A percentile compares a stretch with the other conserved stretches of the same genome.
phyloP scores from a whole-genome alignment of 1,140 invertebrate genomes.

The Physella acuta region DNA sequence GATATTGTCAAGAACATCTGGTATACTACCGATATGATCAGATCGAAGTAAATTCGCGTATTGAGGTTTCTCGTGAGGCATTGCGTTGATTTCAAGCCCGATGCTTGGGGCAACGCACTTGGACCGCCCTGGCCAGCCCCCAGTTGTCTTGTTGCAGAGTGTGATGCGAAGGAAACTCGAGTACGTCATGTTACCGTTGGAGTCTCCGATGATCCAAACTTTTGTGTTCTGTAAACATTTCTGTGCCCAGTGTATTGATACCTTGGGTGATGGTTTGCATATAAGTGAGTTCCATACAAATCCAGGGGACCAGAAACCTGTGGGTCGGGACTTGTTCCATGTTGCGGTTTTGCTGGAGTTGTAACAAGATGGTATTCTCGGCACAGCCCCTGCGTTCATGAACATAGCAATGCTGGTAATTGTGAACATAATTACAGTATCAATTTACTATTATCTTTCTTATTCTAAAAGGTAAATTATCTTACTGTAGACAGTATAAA shows the following conservation, averaged over 20 bases:
- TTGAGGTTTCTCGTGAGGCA: background rate
- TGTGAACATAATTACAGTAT: no score
- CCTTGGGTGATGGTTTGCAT: background rate
- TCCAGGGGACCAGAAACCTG: background rate
- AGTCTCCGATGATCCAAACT: constrained; percentile 11
- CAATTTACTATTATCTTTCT: no score
- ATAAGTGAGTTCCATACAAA: background rate
- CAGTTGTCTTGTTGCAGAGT: no score
- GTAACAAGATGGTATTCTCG: no score
- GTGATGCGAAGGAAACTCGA: background rate
- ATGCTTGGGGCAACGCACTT: background rate
- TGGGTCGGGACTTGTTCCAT: constrained; percentile 3
- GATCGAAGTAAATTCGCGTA: background rate
- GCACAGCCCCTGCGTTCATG: no score
- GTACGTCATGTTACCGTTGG: background rate
- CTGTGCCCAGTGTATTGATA: background rate
- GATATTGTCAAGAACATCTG: background rate
- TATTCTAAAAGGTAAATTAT: no score
- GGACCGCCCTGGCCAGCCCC: background rate
- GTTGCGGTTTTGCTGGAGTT: background rate
- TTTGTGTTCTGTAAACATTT: constrained; percentile 4
- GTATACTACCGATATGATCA: background rate
- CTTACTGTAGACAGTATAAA: no score
- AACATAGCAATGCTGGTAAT: no score
- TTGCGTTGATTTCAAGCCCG: background rate